phyloP scores from a whole-genome alignment of 2,797 vertebrate species.

The Coilia nasus region DNA sequence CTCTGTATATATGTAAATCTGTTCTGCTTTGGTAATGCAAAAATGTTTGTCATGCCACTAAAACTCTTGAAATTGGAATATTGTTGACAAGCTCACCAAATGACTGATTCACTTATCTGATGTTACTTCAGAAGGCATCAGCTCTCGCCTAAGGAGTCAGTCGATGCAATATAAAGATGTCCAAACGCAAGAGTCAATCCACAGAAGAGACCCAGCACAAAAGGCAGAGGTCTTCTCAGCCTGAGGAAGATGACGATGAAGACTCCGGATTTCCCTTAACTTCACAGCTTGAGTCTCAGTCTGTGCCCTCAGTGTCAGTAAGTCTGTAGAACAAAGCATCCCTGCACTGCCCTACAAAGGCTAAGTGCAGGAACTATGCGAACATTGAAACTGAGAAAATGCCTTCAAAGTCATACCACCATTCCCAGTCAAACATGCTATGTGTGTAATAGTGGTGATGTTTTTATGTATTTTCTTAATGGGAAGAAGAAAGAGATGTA shows the following conservation, averaged over 20 bases:
- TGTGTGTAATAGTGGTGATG: too few relatives aligned
- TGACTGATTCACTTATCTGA: not conserved
- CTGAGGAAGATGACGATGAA: not conserved
- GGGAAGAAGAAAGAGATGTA: too few relatives aligned
- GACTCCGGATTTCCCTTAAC: not conserved
- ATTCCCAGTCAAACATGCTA: too few relatives aligned
- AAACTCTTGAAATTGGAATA: too few relatives aligned
- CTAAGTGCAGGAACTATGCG: too few relatives aligned
- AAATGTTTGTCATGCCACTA: too few relatives aligned
- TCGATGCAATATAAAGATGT: not conserved
- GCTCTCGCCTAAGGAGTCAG: not conserved
- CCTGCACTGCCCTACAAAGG: too few relatives aligned
- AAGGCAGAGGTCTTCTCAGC: not conserved
- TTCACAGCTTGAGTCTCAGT: not conserved
- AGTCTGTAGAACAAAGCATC: not conserved
- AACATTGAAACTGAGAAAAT: too few relatives aligned
- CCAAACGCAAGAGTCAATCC: not conserved
- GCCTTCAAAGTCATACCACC: too few relatives aligned
- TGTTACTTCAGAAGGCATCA: not conserved
- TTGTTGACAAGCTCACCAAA: not conserved
- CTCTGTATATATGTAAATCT: too few relatives aligned
- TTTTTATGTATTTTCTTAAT: too few relatives aligned
- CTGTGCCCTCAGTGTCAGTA: not conserved
- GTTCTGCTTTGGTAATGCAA: too few relatives aligned
- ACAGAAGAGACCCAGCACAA: not conserved